phyloP scores from a whole-genome alignment of 2,113 vertebrate species.

The Seriola quinqueradiata region DNA sequence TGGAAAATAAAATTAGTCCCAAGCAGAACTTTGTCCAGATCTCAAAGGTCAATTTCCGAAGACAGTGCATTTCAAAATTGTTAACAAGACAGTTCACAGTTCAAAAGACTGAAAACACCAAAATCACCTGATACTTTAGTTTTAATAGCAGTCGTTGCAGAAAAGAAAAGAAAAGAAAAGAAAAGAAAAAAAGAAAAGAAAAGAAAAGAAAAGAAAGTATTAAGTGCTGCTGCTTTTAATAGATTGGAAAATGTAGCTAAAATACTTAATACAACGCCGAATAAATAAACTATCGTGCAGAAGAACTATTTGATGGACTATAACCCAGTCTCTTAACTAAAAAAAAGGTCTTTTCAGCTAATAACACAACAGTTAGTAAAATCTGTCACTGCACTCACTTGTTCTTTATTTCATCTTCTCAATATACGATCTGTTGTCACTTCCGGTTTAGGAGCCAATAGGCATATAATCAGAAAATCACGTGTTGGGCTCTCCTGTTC shows the following conservation, averaged over 20 bases:
- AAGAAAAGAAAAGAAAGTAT: no score
- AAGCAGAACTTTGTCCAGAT: neutral
- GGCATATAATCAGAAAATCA: neutral
- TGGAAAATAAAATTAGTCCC: neutral
- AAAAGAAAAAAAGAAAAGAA: neutral
- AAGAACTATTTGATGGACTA: no score
- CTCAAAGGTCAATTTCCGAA: neutral
- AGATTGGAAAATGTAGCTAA: no score
- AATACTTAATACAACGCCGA: no score
- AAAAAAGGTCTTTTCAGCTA: neutral
- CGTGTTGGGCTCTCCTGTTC: neutral
- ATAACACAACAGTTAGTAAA: neutral
- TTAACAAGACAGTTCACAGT: slow-evolving; percentile 3
- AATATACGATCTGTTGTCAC: neutral
- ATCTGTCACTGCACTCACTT: neutral
- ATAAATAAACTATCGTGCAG: no score
- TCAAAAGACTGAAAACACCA: neutral
- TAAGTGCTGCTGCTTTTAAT: no score
- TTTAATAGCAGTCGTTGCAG: neutral
- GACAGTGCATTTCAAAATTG: neutral
- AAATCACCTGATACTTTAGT: no score
- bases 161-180: neutral
- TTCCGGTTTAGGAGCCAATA: slow-evolving; percentile 62
- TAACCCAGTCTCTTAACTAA: neutral
- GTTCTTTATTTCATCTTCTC: neutral